Evolutionary conservation across 2,797 vertebrate species (phyloP), one percentile per base, ranked within the genome.

Genomic region (Leptoclinus maculatus): DNA sequence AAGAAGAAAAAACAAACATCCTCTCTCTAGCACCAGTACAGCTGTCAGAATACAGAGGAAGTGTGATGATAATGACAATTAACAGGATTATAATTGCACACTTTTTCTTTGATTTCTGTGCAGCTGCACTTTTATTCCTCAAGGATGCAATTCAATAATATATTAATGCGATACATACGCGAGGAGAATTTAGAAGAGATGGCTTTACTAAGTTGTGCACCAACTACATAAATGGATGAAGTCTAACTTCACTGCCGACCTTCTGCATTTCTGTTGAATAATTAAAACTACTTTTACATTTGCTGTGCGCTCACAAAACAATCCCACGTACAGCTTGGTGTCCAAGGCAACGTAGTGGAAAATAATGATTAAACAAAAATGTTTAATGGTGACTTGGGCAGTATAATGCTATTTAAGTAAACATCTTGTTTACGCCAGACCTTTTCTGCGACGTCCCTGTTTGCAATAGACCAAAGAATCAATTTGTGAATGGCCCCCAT

Each of bases 1-100:
- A 49, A 13, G 16, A 2, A 21, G 2, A 27, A 27, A 34, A 47
- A 47, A 19, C 17, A 43, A 71, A 74, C 5, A 57, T 60, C 58
- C 56, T 73, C 54, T 73, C 54, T 19, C 10, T 47, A 38, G 21
- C 29, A 56, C 74, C 83, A 66, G 66, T 74, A 57, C 77, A 82
- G 80, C 75, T 79, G 84, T 78, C 82, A 84, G 74, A 79, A 70
- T 13, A 34, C 65, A 80, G 80, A 79, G 51, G 27, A 59, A 72
- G 72, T 66, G 76, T 45, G 77, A 83, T 45, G 68, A 67, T 71
- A 51, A 79, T 75, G 59, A 76, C 76, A 82, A 86, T 79, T 54
- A 88, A 58, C 45, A 64, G 41, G 59, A 66, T 75, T 83, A 82
- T 83, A 89, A 89, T 84, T 76, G 67, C 76, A 72, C 62, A 71